phyloP scores from a whole-genome alignment of 2,797 vertebrate species.

The Pseudomugil tenellus region DNA sequence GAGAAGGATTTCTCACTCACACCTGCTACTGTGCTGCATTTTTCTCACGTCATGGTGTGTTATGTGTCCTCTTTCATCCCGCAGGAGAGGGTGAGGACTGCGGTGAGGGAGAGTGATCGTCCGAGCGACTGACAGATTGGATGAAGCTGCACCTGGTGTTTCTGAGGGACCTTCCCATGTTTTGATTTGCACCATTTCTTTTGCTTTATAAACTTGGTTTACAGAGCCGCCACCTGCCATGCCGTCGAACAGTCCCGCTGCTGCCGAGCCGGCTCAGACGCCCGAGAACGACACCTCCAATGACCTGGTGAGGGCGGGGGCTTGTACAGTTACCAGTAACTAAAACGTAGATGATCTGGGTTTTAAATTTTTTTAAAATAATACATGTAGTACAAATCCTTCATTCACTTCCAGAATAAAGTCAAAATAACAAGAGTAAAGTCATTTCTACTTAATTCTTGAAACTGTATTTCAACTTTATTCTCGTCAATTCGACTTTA shows the following conservation, averaged over 20 bases:
- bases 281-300: conserved; percentile 67
- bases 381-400: not conserved
- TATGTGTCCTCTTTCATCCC: conserved; percentile 30
- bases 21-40: conserved; percentile 6
- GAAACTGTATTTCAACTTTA: too few relatives aligned
- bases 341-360: not conserved
- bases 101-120: conserved; percentile 27
- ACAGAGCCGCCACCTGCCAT: conserved; percentile 60
- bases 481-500: too few relatives aligned
- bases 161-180: conserved; percentile 62
- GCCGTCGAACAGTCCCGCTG: conserved; percentile 79
- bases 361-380: too few relatives aligned
- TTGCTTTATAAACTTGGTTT: conserved; percentile 46
- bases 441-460: too few relatives aligned
- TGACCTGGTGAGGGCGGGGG: conserved; percentile 62
- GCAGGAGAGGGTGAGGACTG: conserved; percentile 58
- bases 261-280: conserved; percentile 63
- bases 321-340: not conserved
- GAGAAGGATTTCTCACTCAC: conserved; percentile 19
- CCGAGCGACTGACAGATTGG: conserved; percentile 47
- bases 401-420: too few relatives aligned
- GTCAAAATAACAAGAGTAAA: too few relatives aligned
- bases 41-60: conserved; percentile 26
- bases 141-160: conserved; percentile 72
- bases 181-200: conserved; percentile 62